These are phyloP conservation scores for Xestia ashworthii DNA, from an alignment of 2,888 invertebrate species.

Conservation along the genomic window DNA sequence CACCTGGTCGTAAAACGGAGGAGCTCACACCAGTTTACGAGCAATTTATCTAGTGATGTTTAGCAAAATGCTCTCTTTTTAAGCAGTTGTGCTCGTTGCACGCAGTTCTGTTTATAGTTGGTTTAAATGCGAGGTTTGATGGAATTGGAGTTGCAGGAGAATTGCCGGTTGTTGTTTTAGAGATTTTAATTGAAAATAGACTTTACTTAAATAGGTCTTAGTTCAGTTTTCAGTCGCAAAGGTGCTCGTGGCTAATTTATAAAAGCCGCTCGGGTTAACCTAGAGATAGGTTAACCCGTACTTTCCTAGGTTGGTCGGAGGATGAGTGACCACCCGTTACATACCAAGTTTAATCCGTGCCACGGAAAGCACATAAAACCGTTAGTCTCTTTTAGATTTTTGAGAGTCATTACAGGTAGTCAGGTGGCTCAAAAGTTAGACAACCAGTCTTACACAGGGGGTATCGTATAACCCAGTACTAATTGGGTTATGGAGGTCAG, in stretches of 20 bases:
- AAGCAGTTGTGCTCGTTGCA: constrained; percentile 43
- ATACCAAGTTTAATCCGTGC: too few relatives aligned
- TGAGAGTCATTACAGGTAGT: too few relatives aligned
- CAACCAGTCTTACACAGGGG: too few relatives aligned
- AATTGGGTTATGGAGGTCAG: too few relatives aligned
- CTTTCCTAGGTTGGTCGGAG: background rate
- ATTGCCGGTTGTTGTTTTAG: background rate
- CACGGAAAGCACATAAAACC: too few relatives aligned
- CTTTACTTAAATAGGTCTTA: background rate
- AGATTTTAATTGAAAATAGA: background rate
- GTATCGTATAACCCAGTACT: too few relatives aligned
- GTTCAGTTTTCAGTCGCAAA: background rate
- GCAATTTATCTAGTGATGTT: constrained; percentile 57
- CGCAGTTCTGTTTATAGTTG: constrained; percentile 49
- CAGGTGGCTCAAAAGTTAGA: too few relatives aligned
- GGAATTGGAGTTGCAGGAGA: constrained; percentile 1
- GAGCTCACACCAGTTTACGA: constrained; percentile 50
- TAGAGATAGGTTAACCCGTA: background rate
- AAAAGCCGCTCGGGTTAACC: background rate
- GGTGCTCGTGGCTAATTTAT: background rate
- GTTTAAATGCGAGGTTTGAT: constrained; percentile 26
- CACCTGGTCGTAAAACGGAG: constrained; percentile 57
- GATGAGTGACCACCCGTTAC: background rate
- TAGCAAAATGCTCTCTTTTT: constrained; percentile 59
- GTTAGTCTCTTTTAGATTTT: too few relatives aligned